Base-by-base conservation (phyloP, 2,113 vertebrate species). In the Oryzias melastigma region DNA sequence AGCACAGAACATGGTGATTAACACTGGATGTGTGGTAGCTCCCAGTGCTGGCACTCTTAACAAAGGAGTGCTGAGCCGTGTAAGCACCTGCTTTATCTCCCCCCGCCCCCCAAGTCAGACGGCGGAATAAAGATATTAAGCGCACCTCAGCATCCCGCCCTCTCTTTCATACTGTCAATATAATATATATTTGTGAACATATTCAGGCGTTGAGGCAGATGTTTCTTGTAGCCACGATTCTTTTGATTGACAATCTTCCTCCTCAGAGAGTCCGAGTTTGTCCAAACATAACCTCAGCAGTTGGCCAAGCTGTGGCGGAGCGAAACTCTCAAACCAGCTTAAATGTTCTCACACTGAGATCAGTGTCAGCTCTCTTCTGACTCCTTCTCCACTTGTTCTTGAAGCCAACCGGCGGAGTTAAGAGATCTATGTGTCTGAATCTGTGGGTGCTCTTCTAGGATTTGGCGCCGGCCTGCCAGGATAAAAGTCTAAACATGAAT, bases 51-150 rank as follows among this genome's bases (percentile, higher is more conserved):
- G 48, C 78, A 80, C 60, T 69, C 80, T 22, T 77, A 58, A 54
- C 54, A 2, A 42, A 62, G 68, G 76, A 80, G 66, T 80, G 77
- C 48, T 59, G 80, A 90, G 79, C 82, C 74, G 63, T 85, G 86
- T 58, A 49, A 78, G 82, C 42, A 44, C 83, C 90, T 73, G 2
- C 65, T 64, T 77, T 80, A 47, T 18, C 46, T 18, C n/a, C n/a
- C 7, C 17, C 15, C 44, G 75, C 74, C 68, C 71, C n/a, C 67
- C 71, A 48, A 68, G 45, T 81, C 52, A 67, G 47, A 83, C 67
- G 3, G 68, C 77, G 70, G 63, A 70, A 83, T 84, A 71, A 78
- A 90, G 87, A 89, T 78, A 82, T 90, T 85, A 85, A 80, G 62
- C 46, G 18, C 51, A 58, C 56, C 74, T 69, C 22, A 20, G 22